These are phyloP conservation scores for Ceyx melanurus DNA, from an alignment of 2,113 vertebrate genomes.

Conservation along the genomic window DNA sequence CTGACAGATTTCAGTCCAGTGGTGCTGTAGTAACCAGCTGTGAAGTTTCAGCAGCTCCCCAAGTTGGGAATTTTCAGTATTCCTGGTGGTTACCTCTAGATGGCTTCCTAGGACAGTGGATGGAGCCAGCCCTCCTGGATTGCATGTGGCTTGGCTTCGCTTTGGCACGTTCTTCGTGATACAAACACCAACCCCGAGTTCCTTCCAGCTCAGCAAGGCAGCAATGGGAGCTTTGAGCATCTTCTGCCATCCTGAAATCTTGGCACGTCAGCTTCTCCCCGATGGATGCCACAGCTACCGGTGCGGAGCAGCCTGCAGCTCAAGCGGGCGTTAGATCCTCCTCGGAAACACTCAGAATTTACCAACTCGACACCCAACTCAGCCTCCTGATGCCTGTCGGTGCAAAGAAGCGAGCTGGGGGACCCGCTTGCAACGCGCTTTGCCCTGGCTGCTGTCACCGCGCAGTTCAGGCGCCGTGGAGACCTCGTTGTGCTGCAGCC, in stretches of 20 bases:
- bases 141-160: not conserved
- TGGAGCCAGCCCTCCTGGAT: not conserved
- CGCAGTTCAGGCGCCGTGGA: not conserved
- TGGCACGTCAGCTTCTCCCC: not conserved
- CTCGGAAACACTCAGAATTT: not conserved
- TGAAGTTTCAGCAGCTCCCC: not conserved
- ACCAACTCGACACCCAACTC: not conserved
- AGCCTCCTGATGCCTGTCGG: not conserved
- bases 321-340: not conserved
- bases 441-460: not conserved
- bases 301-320: not conserved
- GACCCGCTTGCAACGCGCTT: not conserved
- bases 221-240: not conserved
- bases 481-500: not conserved
- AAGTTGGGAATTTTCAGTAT: not conserved
- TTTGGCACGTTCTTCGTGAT: not conserved
- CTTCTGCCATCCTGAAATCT: not conserved
- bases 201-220: not conserved
- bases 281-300: not conserved
- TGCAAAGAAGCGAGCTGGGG: not conserved
- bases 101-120: constrained; percentile 69
- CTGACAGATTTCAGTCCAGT: not conserved
- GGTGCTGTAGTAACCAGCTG: not conserved
- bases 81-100: constrained; percentile 58
- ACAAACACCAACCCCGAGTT: rapidly evolving